Percentiles rank a stretch among this genome's conserved stretches.
Evolutionary conservation across 2,113 vertebrate species (phyloP).

Genomic region (Paramormyrops kingsleyae): DNA sequence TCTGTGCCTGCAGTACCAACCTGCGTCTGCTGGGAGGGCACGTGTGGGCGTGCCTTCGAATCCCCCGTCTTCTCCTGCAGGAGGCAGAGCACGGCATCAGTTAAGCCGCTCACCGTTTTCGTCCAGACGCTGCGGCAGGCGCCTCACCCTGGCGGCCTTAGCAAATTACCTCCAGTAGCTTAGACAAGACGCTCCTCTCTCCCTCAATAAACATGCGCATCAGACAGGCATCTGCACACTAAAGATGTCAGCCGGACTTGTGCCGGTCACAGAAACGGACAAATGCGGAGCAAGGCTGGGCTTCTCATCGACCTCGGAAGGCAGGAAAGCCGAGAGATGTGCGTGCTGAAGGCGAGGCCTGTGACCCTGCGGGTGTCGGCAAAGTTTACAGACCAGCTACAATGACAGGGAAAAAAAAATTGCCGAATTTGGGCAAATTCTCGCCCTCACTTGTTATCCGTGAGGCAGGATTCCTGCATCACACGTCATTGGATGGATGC

Average conservation of each 20-base stretch:
- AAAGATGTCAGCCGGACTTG: not conserved
- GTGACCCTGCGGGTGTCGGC: not conserved
- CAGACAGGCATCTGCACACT: not conserved
- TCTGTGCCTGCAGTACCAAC: slow-evolving; percentile 10
- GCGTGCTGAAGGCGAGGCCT: not conserved
- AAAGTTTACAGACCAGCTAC: not conserved
- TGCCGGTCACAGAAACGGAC: not conserved
- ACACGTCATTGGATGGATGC: not conserved
- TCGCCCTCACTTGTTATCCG: not conserved
- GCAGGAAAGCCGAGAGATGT: not conserved
- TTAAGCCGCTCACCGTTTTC: not conserved
- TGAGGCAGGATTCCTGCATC: not conserved
- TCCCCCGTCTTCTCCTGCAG: slow-evolving; percentile 51
- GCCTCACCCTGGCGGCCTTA: not conserved
- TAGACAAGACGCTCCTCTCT: not conserved
- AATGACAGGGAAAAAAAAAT: not conserved
- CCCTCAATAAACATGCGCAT: not conserved
- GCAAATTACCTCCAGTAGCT: not conserved
- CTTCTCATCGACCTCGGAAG: not conserved
- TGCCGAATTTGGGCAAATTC: not conserved
- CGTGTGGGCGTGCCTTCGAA: slow-evolving; percentile 30
- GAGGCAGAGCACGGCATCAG: slow-evolving; percentile 34
- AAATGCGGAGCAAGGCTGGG: not conserved
- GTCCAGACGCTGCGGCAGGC: not conserved
- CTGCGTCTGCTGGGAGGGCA: slow-evolving; percentile 56